These are phyloP conservation scores for Tenodera sinensis DNA, from an alignment of 2,888 invertebrate species.

Conservation along the genomic window DNA sequence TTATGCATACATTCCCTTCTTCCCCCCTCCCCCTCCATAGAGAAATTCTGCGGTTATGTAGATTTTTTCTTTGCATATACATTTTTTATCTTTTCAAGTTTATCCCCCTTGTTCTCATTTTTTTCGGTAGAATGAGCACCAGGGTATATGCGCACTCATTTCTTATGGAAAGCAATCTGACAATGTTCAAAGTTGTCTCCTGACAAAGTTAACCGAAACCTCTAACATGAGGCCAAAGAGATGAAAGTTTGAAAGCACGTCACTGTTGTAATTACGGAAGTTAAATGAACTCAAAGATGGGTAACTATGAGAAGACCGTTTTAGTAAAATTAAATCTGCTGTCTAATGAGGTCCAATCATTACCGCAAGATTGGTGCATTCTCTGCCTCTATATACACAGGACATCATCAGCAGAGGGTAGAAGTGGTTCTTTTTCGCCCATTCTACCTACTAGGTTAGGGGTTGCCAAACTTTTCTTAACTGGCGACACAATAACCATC, in stretches of 20 bases:
- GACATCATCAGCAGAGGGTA: too few relatives aligned
- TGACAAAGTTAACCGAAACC: neutral
- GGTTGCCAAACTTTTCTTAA: too few relatives aligned
- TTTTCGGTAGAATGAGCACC: neutral
- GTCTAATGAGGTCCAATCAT: too few relatives aligned
- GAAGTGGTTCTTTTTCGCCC: too few relatives aligned
- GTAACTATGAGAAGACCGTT: too few relatives aligned
- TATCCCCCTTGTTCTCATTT: neutral
- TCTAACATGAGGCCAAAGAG: neutral
- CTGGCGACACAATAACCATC: too few relatives aligned
- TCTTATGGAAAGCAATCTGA: neutral
- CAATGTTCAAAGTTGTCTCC: neutral
- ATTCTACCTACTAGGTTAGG: too few relatives aligned
- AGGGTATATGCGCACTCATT: neutral
- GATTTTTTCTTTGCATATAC: neutral
- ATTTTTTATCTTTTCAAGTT: neutral
- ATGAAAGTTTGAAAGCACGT: neutral
- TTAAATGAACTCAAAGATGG: too few relatives aligned
- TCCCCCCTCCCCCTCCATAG: neutral
- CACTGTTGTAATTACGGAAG: too few relatives aligned
- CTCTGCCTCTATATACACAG: too few relatives aligned
- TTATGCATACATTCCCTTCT: neutral
- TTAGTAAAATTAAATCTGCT: too few relatives aligned
- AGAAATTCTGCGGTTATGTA: neutral
- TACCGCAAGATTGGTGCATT: too few relatives aligned